Base-by-base conservation (phyloP, 2,113 vertebrate species). In the Fregetta grallaria region DNA sequence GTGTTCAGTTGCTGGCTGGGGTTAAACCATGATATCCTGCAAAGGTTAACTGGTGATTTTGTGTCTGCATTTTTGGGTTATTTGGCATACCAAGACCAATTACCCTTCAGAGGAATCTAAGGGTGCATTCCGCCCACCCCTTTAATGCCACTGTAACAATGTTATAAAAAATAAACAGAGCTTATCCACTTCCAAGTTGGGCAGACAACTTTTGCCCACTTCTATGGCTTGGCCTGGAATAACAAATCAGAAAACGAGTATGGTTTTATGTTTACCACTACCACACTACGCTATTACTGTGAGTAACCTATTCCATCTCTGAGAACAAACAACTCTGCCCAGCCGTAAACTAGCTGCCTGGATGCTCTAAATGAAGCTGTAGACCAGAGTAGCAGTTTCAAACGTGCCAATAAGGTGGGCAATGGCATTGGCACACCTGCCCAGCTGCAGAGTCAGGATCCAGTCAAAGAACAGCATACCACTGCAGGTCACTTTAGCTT, bases 271-370 rank as follows among this genome's bases (percentile, higher is more conserved):
- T 71, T 79, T 78, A 14, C 7, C 16, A 10, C 34, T 42, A 2
- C 38, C 19, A 32, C 26, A n/a, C 26, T 29, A 11, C 0, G 0
- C 40, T 45, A 3, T 9, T 22, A 30, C 34, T 12, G 14, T 30
- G 26, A 62, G 45, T 15, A 75, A 34, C 36, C 21, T 71, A 3
- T 26, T n/a, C 18, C 42, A 40, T 11, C 36, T 63, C 67, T 50
- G 72, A 86, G 84, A 36, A 59, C 21, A 63, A 42, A 47, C 47
- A 55, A 3, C 44, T 18, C 53, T 85, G 55, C 13, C 44, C 71
- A 52, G 49, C n/a, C 30, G 15, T 17, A 38, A 20, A 8, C 25
- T n/a, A 23, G 11, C n/a, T 68, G n/a, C 49, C 29, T 70, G 40
- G 23, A 30, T 40, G 47, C 47, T 53, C 61, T 49, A 42, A 20